These are phyloP conservation scores for Tipula unca DNA, from an alignment of 2,888 invertebrate species.

Conservation along the genomic window DNA sequence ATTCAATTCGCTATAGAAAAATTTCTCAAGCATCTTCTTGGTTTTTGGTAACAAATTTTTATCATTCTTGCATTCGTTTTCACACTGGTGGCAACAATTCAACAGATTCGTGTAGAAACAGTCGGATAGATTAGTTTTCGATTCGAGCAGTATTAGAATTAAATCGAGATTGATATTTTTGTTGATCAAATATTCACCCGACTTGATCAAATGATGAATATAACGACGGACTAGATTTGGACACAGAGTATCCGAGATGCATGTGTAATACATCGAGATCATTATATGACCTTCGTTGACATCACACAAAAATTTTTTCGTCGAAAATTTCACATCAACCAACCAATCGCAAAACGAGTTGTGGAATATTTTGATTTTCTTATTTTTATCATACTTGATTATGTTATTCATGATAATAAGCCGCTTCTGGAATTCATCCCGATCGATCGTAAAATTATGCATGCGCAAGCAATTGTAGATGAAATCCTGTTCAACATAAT, in stretches of 20 bases:
- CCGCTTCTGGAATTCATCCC: slow-evolving; percentile 72
- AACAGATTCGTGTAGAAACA: slow-evolving; percentile 45
- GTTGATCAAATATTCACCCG: slow-evolving; percentile 52
- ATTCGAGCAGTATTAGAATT: slow-evolving; percentile 39
- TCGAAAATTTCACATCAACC: slow-evolving; percentile 95
- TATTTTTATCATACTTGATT: slow-evolving; percentile 33
- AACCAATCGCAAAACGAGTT: slow-evolving; percentile 94
- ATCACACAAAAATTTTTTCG: slow-evolving; percentile 84
- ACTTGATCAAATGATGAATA: slow-evolving; percentile 57
- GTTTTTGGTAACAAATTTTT: slow-evolving; percentile 39
- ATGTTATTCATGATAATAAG: slow-evolving; percentile 62
- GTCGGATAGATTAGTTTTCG: slow-evolving; percentile 39
- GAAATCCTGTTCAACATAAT: slow-evolving; percentile 73
- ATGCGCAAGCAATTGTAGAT: slow-evolving; percentile 75
- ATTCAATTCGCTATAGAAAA: slow-evolving; percentile 40
- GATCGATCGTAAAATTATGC: slow-evolving; percentile 65
- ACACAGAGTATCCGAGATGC: slow-evolving; percentile 57
- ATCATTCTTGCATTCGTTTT: slow-evolving; percentile 39
- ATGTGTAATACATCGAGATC: slow-evolving; percentile 73
- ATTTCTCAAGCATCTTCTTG: slow-evolving; percentile 38
- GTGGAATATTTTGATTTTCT: slow-evolving; percentile 62
- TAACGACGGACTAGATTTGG: slow-evolving; percentile 68
- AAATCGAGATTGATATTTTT: slow-evolving; percentile 39
- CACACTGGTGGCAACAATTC: slow-evolving; percentile 40
- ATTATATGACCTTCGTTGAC: slow-evolving; percentile 82